Conservation (phyloP, 2,888 invertebrate species). For the Nephrocerus scutellatus region DNA sequence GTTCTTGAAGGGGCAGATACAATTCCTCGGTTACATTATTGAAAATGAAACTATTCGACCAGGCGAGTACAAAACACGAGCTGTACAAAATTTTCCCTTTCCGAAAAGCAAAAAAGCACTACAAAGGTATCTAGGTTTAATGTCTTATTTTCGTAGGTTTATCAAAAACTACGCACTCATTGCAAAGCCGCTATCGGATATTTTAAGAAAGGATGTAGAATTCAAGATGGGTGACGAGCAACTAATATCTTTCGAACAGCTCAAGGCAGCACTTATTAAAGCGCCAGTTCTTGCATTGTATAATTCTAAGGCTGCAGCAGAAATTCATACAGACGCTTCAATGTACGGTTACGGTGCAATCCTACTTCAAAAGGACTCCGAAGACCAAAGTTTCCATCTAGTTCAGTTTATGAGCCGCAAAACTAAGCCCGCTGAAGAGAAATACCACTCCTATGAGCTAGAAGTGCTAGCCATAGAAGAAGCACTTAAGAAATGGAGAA, state of each 20-base stretch:
- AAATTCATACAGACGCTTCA: conserved; percentile 18
- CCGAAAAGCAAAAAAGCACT: conserved; percentile 2
- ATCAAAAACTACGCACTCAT: conserved; percentile 25
- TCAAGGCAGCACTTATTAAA: conserved; percentile 6
- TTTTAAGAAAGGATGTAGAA: conserved; percentile 2
- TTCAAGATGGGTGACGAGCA: conserved; percentile 14
- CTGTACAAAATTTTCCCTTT: conserved; percentile 4
- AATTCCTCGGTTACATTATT: conserved; percentile 12
- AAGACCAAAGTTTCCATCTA: conserved; percentile 5
- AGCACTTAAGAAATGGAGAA: conserved; percentile 22
- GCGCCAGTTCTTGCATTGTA: conserved; percentile 17
- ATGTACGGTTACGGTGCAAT: conserved; percentile 16
- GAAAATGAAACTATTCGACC: conserved; percentile 8
- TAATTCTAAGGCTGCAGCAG: conserved; percentile 7
- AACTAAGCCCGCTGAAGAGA: conserved; percentile 4
- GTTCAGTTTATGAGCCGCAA: conserved; percentile 11
- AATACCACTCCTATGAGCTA: conserved; percentile 22
- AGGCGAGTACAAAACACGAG: conserved; percentile 2
- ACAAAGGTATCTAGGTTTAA: conserved; percentile 9
- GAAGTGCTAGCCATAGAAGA: conserved; percentile 22
- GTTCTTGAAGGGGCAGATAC: conserved; percentile 5
- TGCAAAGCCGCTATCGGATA: conserved; percentile 32
- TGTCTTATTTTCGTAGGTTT: conserved; percentile 10
- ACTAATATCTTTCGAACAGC: conserved; percentile 5
- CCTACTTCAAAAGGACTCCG: conserved; percentile 14